Base-by-base conservation (phyloP, 1,140 invertebrate genomes). In the Akabosia matsudoensis region DNA sequence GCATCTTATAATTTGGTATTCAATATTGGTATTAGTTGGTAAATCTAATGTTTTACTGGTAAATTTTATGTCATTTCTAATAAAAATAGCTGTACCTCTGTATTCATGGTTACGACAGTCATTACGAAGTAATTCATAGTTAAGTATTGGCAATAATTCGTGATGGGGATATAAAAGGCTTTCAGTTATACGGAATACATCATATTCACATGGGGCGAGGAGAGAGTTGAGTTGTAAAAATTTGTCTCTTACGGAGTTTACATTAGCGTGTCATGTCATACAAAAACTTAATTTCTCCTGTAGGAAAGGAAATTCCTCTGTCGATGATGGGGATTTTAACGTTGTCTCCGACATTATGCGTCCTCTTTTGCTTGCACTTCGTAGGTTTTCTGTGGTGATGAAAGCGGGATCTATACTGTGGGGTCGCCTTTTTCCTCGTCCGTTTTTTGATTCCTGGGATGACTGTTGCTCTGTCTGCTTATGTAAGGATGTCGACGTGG, bases 61-160 rank as follows among this genome's bases (percentile, higher is more conserved):
- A 1, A 22, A 14, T 72, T 72, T 72, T 26, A 37, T 14, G 22
- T 37, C 1, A 37, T 34, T 18, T 37, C 45, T 72, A 2, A 45
- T 22, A 4, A 72, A 26, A 37, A 72, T 72, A 26, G 70, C 33
- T n/a, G 26, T 72, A 14, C 70, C 70, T 45, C 70, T 34, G 3
- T 72, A 7, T 67, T 28, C 24, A 16, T 10, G 3, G 1, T 67
- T 4, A 67, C 13, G n/a, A n/a, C n/a, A n/a, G 61, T 67, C 61
- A 7, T 67, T 67, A 7, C 61, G 2, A 28, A 67, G 14, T 2
- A 67, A 7, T 30, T 67, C n/a, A 31, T 67, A 67, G 31, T 22
- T 22, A 67, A 3, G 3, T 10, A 67, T 30, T 14, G 13, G 13
- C 10, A 31, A 22, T 30, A 31, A 31, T 2, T 28, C 7, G 10